Base-by-base conservation (phyloP, 2,888 invertebrate species). In the Zonitis immaculata region DNA sequence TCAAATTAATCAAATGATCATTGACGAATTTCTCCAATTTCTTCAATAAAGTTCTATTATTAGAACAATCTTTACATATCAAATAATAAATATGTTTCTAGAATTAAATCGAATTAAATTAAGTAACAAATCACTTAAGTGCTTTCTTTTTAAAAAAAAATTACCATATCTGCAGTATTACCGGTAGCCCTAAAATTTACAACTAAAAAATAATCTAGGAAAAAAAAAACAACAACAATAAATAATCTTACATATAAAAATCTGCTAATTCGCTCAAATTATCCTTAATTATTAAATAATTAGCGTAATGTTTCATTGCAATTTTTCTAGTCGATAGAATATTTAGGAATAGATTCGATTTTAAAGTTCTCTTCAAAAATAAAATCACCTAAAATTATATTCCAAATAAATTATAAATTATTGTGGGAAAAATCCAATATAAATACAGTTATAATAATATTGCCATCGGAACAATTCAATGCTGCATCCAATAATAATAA, bases 351-450 rank as follows among this genome's bases (percentile, higher is more conserved):
- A 90, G 72, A 54, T 83, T 82, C 61, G 82, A 81, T 61, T 88
- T 88, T 7, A 94, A 71, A 0, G 91, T 88, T 66, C 82, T 84
- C 51, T 84, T 84, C 2, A 94, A 78, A 73, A 88, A 92, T 7
- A 92, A 71, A 0, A 89, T 80, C 18, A 91, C 82, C 87, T 88
- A 71, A 8, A 78, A 77, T n/a, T n/a, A n/a, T n/a, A n/a, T n/a
- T n/a, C n/a, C n/a, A n/a, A n/a, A 39, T 32, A 52, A 26, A 32
- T 39, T 25, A 42, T 26, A 52, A 56, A 50, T 44, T 25, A 20
- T 7, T 22, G 22, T 22, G 5, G 5, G 5, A 22, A 30, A 30
- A 25, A 8, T 28, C 26, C 5, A 20, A 16, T 8, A 18, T 28
- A 75, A 78, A 71, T 68, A 87, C 86, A 56, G 82, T 81, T 47